phyloP scores from a whole-genome alignment of 2,113 vertebrate genomes.

The Platysternon megacephalum region DNA sequence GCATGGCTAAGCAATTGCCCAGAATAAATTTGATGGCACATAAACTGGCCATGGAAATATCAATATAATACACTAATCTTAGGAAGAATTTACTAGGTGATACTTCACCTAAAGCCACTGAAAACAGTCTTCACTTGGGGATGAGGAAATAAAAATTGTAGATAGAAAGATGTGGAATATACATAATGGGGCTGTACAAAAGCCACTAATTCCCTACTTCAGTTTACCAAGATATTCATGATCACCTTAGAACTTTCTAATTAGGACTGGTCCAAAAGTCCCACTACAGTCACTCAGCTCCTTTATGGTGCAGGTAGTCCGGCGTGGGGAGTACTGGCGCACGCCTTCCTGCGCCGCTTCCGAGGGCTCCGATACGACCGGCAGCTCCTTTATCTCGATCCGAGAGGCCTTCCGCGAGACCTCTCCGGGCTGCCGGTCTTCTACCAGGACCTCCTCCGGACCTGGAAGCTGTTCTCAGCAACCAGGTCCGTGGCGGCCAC shows the following conservation, averaged over 20 bases:
- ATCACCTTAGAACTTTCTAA: background rate
- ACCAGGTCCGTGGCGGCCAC: too few species aligned
- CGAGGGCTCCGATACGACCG: too few species aligned
- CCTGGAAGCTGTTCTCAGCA: too few species aligned
- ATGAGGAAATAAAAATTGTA: background rate
- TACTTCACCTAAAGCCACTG: background rate
- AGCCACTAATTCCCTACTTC: background rate
- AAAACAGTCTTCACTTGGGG: background rate
- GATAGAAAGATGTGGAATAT: background rate
- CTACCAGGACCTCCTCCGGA: too few species aligned
- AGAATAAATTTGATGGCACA: background rate
- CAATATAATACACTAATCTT: background rate
- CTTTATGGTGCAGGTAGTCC: too few species aligned
- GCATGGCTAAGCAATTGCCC: background rate
- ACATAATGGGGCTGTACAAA: background rate
- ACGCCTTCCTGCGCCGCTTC: too few species aligned
- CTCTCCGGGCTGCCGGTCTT: too few species aligned
- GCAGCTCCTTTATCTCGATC: too few species aligned
- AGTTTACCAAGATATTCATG: background rate
- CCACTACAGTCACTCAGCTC: background rate
- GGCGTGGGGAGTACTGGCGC: too few species aligned
- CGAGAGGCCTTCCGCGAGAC: too few species aligned
- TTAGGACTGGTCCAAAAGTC: background rate
- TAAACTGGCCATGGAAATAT: background rate
- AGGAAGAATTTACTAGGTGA: background rate